phyloP scores from a whole-genome alignment of 1,140 invertebrate species.

The Wiebesia pumilae region DNA sequence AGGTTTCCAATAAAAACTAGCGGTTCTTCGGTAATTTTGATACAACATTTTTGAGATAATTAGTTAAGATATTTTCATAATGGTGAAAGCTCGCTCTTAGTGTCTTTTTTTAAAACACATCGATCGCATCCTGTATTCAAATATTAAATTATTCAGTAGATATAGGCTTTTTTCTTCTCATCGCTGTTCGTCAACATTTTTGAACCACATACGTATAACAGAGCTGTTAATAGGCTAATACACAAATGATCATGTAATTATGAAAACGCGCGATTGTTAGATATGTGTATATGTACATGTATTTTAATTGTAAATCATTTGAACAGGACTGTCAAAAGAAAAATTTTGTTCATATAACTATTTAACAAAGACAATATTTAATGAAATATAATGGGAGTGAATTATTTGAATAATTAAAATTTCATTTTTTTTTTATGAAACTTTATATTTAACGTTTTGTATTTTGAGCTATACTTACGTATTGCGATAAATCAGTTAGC shows the following conservation, averaged over 20 bases:
- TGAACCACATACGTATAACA: not conserved
- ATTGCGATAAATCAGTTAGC: too few relatives aligned
- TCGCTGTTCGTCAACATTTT: not conserved
- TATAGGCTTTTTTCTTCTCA: not conserved
- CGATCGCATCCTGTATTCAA: not conserved
- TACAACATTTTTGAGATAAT: not conserved
- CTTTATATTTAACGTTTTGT: too few relatives aligned
- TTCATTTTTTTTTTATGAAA: too few relatives aligned
- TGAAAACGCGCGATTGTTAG: not conserved
- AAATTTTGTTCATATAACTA: too few relatives aligned
- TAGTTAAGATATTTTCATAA: slow-evolving; percentile 9
- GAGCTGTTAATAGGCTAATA: not conserved
- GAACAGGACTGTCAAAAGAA: too few relatives aligned
- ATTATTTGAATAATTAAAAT: too few relatives aligned
- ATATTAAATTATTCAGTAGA: not conserved
- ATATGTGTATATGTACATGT: too few relatives aligned
- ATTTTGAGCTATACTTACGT: too few relatives aligned
- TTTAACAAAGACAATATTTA: too few relatives aligned
- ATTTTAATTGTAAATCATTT: too few relatives aligned
- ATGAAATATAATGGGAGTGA: too few relatives aligned
- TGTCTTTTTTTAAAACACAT: not conserved
- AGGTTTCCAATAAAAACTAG: not conserved
- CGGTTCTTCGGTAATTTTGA: slow-evolving; percentile 22
- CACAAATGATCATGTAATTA: not conserved
- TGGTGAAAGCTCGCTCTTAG: slow-evolving; percentile 33